These are phyloP conservation scores for Lethenteron reissneri DNA, from an alignment of 2,113 vertebrate species.

Conservation along the genomic window DNA sequence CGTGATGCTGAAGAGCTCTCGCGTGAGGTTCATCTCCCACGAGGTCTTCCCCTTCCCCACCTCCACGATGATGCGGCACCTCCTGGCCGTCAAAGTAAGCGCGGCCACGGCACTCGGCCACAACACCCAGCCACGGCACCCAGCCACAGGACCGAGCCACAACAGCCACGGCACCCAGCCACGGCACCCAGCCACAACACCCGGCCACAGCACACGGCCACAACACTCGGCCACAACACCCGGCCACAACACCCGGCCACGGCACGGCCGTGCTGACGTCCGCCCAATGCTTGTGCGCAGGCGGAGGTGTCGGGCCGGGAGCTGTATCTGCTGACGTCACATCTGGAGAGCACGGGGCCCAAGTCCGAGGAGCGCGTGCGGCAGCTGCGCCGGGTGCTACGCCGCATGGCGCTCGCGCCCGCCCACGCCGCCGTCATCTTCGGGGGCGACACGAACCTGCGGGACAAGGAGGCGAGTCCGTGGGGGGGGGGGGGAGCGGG, in stretches of 20 bases:
- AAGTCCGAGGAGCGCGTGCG: conserved; percentile 41
- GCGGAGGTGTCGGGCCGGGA: conserved; percentile 37
- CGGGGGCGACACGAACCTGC: conserved; percentile 79
- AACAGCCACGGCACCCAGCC: too few species aligned
- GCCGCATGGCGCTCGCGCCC: conserved; percentile 32
- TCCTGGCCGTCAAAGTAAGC: conserved; percentile 50
- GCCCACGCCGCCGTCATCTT: conserved; percentile 49
- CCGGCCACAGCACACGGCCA: too few species aligned
- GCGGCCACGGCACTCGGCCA: neutral
- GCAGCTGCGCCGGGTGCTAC: conserved; percentile 38
- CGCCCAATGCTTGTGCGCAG: conserved; percentile 18
- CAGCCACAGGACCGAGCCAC: neutral
- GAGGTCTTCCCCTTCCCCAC: conserved; percentile 44
- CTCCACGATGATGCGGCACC: conserved; percentile 76
- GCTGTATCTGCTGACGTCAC: conserved; percentile 71
- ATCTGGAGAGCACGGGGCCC: conserved; percentile 67
- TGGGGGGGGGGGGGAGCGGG: neutral
- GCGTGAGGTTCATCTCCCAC: conserved; percentile 43
- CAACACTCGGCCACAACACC: too few species aligned
- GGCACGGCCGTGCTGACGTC: neutral
- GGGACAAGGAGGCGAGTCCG: conserved; percentile 47
- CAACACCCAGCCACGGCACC: neutral
- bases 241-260: neutral
- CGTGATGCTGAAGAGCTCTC: conserved; percentile 65
- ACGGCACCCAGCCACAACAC: too few species aligned